Evolutionary conservation across 2,113 vertebrate genomes (phyloP), one percentile per base, ranked within the genome.

Genomic region (Notothenia coriiceps): DNA sequence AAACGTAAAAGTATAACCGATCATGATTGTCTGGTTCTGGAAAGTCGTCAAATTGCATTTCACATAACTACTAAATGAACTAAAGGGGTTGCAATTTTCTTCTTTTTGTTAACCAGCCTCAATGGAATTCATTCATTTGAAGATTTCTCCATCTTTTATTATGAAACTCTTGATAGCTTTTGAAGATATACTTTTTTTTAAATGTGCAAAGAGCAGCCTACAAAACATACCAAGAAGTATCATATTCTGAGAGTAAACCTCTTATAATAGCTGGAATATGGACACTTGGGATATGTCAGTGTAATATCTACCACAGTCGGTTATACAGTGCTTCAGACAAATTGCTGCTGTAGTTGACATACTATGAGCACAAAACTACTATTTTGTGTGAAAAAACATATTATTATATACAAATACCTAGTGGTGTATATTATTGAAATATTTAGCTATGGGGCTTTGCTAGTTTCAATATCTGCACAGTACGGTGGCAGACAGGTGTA

Each of bases 401-500:
- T 55, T 68, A 78, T 43, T 6, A 25, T 25, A 25, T 25, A 66
- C 63, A 29, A 22, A 76, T 72, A 72, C 35, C 13, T 40, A 63
- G 40, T 55, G 9, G 50, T 63, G 44, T 80, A 10, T 44, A 51
- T 74, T 78, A 74, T 60, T 61, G n/a, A 65, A 74, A 29, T 25
- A 7, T 69, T 55, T 25, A 8, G 47, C 63, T 71, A 25, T 43
- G 35, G 35, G 6, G 25, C 25, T 67, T 65, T 54, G 9, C 10
- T 49, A 10, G 3, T 67, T 57, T 60, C 44, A 33, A 44, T 8
- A 20, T 83, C n/a, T 60, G 40, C 65, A 44, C 2, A 67, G 54
- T 40, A 40, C 7, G 35, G 35, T 40, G 35, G 35, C 35, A 6
- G 7, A 40, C 35, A 40, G 35, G 7, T 40, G 6, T 7, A 40